Base-by-base conservation (phyloP, 92 coral and sea anemone species). In the Porites evermanni region DNA sequence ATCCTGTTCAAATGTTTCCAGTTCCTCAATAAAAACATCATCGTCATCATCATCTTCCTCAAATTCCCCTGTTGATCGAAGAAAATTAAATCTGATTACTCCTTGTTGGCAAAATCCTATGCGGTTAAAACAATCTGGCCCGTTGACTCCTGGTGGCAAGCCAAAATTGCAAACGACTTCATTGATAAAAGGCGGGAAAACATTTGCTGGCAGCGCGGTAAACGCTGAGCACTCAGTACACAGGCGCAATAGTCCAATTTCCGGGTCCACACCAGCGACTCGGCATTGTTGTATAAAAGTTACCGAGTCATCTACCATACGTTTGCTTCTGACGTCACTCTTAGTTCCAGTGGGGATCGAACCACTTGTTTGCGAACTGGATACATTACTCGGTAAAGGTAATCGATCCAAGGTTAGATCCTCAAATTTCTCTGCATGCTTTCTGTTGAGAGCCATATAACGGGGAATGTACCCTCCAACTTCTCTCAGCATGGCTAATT, bases 161-260 rank as follows among this genome's bases (percentile, higher is more conserved):
- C 47, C 47, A 38, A 38, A 38, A 38, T 38, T 38, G 64, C 94
- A 91, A 3, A 85, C 44, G 50, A 87, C 84, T 50, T 91, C 91
- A 76, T 91, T 91, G 74, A 91, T 85, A 68, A 76, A 85, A 18
- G 67, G 82, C 20, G 88, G 88, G 69, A 85, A 85, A 24, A 53
- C 61, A 5, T 64, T 75, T 0, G 44, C 53, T 20, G 21, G 50
- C 16, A 85, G 75, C 61, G 20, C 67, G 17, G 83, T 67, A 13
- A 29, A 17, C 12, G 70, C 88, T 76, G 75, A 20, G 54, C 88
- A 85, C 32, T 85, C 88, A 13, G 83, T 85, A 61, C 88, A 85
- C 2, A 77, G 63, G 19, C 83, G 88, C 65, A n/a, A 9, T 44
- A 76, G 53, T 38, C 13, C 14, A 21, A 26, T 52, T 6, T 17